These are phyloP conservation scores for Chloroceryle amazona DNA, from an alignment of 2,797 vertebrate genomes.

Conservation along the genomic window DNA sequence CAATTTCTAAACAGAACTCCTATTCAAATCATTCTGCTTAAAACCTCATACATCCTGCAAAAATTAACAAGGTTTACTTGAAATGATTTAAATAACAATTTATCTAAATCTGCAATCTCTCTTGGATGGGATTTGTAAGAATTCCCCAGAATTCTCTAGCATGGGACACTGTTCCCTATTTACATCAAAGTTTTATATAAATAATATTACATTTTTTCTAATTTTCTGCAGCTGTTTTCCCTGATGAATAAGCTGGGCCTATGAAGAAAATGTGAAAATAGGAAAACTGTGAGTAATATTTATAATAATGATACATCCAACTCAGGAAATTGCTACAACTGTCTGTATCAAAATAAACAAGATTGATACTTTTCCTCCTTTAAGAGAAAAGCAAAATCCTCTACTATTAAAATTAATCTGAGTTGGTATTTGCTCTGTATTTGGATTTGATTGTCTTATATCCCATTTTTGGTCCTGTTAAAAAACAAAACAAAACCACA, in stretches of 20 bases:
- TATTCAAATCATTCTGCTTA: conserved; percentile 37
- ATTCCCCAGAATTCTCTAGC: conserved; percentile 48
- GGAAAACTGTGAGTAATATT: conserved; percentile 70
- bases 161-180: conserved; percentile 46
- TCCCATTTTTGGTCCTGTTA: conserved; percentile 26
- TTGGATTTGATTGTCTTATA: conserved; percentile 54
- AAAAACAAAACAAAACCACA: not conserved
- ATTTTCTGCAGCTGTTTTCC: conserved; percentile 77
- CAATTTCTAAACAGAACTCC: conserved; percentile 56
- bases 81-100: conserved; percentile 60
- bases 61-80: conserved; percentile 32
- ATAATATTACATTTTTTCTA: conserved; percentile 31
- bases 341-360: conserved; percentile 75
- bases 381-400: conserved; percentile 60
- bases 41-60: conserved; percentile 32
- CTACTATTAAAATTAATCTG: conserved; percentile 56
- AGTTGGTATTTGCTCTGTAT: conserved; percentile 56
- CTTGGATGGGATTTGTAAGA: conserved; percentile 58
- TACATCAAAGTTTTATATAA: conserved; percentile 69
- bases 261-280: conserved; percentile 63
- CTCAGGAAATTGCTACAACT: conserved; percentile 71
- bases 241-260: conserved; percentile 70
- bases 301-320: conserved; percentile 70
- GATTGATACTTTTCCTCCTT: conserved; percentile 39
- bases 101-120: conserved; percentile 61